These are phyloP conservation scores for Scaptodrosophila latifasciaeformis DNA, from an alignment of 2,888 invertebrate genomes.

Conservation along the genomic window DNA sequence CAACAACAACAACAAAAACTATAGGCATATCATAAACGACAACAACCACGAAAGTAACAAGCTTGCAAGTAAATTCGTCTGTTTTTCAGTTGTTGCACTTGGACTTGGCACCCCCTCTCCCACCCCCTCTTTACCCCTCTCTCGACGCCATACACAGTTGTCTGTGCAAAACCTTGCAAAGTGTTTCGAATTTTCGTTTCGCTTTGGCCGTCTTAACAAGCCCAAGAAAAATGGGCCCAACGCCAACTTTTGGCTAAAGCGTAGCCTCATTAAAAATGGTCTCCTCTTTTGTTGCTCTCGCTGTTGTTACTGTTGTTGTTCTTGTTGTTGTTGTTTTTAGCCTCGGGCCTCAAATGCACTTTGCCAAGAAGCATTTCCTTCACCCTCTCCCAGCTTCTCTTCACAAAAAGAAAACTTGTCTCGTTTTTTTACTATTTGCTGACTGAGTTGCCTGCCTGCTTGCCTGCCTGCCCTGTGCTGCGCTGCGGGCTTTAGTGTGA, in stretches of 20 bases:
- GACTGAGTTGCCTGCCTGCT: conserved; percentile 17
- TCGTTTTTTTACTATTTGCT: conserved; percentile 54
- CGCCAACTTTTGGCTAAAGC: conserved; percentile 68
- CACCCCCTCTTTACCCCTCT: no score
- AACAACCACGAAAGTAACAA: conserved; percentile 32
- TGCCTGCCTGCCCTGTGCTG: no score
- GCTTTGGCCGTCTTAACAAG: conserved; percentile 65
- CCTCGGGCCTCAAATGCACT: conserved; percentile 70
- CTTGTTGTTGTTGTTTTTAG: conserved; percentile 19
- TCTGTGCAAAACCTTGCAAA: conserved; percentile 34
- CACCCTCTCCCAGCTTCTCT: background rate
- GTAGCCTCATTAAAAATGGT: conserved; percentile 67
- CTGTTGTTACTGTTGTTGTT: conserved; percentile 14
- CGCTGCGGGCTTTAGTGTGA: conserved; percentile 56
- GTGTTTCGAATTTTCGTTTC: conserved; percentile 45
- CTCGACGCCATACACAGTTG: background rate
- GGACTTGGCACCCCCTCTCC: conserved; percentile 14
- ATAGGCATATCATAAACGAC: conserved; percentile 56
- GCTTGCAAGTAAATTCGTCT: background rate
- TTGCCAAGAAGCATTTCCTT: conserved; percentile 65
- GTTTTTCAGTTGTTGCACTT: conserved; percentile 44
- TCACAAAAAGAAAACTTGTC: conserved; percentile 46
- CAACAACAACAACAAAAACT: conserved; percentile 60
- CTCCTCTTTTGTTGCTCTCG: conserved; percentile 34
- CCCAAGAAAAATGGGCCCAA: conserved; percentile 71